These are phyloP conservation scores for Varecia variegata DNA, from an alignment of 2,797 vertebrate genomes.

Conservation along the genomic window DNA sequence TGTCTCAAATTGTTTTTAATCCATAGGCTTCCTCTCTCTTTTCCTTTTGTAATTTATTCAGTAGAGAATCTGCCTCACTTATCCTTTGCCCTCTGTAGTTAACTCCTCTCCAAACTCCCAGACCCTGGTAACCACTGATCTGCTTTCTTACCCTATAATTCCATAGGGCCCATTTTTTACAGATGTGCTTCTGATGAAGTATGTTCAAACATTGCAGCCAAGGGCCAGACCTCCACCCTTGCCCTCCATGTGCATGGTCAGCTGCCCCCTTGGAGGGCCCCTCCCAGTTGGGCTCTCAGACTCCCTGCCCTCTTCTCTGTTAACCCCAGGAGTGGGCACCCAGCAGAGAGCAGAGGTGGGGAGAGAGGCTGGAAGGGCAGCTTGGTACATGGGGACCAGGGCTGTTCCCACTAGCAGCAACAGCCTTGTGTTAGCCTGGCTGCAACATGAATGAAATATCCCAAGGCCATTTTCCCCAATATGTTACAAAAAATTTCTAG, in stretches of 20 bases:
- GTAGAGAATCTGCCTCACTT: not conserved
- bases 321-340: too few species aligned
- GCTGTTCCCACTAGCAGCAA: not conserved
- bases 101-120: not conserved
- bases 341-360: not conserved
- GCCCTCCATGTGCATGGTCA: not conserved
- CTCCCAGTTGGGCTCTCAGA: not conserved
- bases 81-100: not conserved
- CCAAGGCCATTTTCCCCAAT: not conserved
- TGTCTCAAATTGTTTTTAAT: not conserved
- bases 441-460: not conserved
- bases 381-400: not conserved
- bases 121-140: not conserved
- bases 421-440: not conserved
- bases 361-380: too few species aligned
- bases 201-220: not conserved
- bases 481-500: not conserved
- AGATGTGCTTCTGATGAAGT: not conserved
- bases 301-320: not conserved
- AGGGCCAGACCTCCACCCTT: not conserved
- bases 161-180: not conserved
- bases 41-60: not conserved
- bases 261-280: not conserved
- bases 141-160: not conserved
- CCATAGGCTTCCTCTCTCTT: not conserved